These are phyloP conservation scores for Pristionchus mayeri DNA, from an alignment of 2,888 invertebrate genomes.

Conservation along the genomic window DNA sequence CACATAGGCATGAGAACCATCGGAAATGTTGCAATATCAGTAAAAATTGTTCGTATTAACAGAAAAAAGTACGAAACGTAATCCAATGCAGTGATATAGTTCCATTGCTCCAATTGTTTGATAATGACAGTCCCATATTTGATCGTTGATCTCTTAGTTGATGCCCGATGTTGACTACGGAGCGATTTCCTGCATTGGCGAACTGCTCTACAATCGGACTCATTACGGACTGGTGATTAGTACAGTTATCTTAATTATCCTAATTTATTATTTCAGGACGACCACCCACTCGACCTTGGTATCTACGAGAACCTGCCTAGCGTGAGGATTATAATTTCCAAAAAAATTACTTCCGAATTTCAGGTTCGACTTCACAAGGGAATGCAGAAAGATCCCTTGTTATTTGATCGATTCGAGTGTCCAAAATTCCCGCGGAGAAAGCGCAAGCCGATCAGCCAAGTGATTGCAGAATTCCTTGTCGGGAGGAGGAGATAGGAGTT, in stretches of 20 bases:
- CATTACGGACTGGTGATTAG: conserved; percentile 4
- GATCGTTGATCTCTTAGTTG: conserved; percentile 7
- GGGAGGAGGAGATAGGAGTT: not conserved
- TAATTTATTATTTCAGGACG: not conserved
- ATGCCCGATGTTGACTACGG: conserved; percentile 40
- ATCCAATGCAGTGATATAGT: too few species aligned
- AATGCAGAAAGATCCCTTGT: not conserved
- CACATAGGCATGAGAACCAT: too few species aligned
- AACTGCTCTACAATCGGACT: conserved; percentile 40
- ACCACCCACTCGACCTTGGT: conserved; percentile 5
- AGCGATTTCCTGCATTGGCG: conserved; percentile 44
- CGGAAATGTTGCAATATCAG: too few species aligned
- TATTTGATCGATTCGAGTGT: conserved; percentile 24
- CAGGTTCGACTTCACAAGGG: conserved; percentile 23
- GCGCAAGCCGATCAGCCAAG: conserved; percentile 10
- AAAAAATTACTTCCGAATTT: not conserved
- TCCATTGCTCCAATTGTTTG: too few species aligned
- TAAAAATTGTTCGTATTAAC: too few species aligned
- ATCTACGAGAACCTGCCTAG: conserved; percentile 40
- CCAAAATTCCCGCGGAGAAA: conserved; percentile 21
- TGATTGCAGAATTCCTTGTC: not conserved
- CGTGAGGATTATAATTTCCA: not conserved
- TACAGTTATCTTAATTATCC: not conserved
- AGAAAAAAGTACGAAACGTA: not conserved
- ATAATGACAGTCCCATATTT: too few species aligned